phyloP scores from a whole-genome alignment of 2,113 vertebrate species.

The Burhinus bistriatus region DNA sequence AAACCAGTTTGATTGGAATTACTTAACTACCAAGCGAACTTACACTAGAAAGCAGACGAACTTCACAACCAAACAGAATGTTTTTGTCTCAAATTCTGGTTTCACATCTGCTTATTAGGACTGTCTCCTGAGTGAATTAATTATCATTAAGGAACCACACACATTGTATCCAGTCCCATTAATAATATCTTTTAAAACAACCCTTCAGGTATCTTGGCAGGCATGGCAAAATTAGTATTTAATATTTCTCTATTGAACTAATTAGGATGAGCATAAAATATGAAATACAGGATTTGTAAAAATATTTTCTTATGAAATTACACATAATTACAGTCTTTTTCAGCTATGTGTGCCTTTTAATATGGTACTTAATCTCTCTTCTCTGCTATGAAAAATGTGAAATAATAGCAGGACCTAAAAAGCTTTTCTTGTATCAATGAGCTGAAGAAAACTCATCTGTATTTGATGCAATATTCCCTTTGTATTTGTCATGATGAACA shows the following conservation, averaged over 20 bases:
- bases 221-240: constrained; percentile 40
- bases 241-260: constrained; percentile 37
- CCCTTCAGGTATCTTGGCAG: constrained; percentile 47
- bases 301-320: constrained; percentile 54
- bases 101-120: constrained; percentile 11
- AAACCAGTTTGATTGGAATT: background rate
- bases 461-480: background rate
- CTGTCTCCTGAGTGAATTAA: constrained; percentile 1
- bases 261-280: constrained; percentile 50
- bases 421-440: background rate
- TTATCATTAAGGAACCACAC: constrained; percentile 1
- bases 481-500: background rate
- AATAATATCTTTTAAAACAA: constrained; percentile 45
- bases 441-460: background rate
- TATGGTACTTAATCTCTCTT: background rate
- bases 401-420: constrained; percentile 7
- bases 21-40: background rate
- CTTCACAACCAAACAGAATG: background rate
- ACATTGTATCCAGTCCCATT: constrained; percentile 8
- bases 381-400: background rate
- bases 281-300: constrained; percentile 46
- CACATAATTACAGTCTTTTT: constrained; percentile 41
- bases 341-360: constrained; percentile 10
- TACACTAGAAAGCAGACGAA: background rate
- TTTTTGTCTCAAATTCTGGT: constrained; percentile 25